Base-by-base conservation (phyloP, 2,797 vertebrate genomes). In the Alca torda region DNA sequence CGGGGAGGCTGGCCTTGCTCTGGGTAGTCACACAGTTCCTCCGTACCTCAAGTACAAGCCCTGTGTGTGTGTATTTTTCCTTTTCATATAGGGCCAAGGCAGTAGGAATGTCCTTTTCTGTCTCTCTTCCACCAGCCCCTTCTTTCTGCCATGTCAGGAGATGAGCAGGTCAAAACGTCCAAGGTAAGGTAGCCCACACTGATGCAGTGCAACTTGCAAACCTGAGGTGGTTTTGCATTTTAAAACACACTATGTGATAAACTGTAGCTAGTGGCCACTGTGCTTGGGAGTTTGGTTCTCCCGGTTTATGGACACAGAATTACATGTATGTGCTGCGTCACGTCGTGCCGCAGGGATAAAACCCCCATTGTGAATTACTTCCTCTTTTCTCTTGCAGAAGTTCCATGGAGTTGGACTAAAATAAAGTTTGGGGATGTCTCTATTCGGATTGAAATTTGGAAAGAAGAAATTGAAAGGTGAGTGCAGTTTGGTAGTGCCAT, bases 361-460 rank as follows among this genome's bases (percentile, higher is more conserved):
- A 61, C 26, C 45, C 61, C 80, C 69, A 16, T 69, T 64, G 7
- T 84, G 41, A 97, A 57, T n/a, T 39, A 51, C 54, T 11, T 56
- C 87, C 51, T 97, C 57, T 89, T 60, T 89, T 96, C 56, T 79
- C 77, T 97, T 92, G 63, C 90, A 99, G 99, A 91, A 97, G 81
- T 98, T 97, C 92, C 77, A 98, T 98, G 98, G 96, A 97, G 93
- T 91, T 96, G 84, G 97, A 97, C 77, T 97, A 97, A 96, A 98
- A 95, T 95, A 98, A 98, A 98, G 96, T 94, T 79, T 97, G 98
- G 73, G 93, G 65, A 97, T 98, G 97, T 98, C 99, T 78, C 89
- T 90, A 43, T 96, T 98, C 84, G 96, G 95, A 57, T 90, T 96
- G 43, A 91, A 98, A 77, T 97, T 91, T 48, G 98, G 98, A 87